Evolutionary conservation across 1,140 invertebrate genomes (phyloP), one percentile per base, ranked within the genome.

Genomic region (Sipha flava): DNA sequence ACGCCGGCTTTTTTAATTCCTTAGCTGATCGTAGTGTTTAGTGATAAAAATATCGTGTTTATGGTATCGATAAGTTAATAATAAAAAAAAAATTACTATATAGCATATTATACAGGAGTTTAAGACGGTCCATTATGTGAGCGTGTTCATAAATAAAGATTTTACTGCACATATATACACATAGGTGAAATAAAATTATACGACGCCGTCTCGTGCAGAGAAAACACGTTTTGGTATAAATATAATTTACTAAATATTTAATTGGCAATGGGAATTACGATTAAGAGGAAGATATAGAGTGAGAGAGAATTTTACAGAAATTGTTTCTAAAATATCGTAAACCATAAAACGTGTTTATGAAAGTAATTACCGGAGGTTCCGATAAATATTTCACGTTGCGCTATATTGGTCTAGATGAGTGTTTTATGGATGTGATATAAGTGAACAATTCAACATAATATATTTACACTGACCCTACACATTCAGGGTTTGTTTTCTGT

Each of bases 231-330:
- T 47, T 23, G 6, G 7, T 29, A n/a, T 29, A 70, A 29, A 70
- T 29, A 47, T 70, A 70, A 70, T 70, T 47, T 47, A 47, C 23
- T n/a, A 47, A 70, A 47, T 29, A 47, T 70, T 70, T 70, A 70
- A 70, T 47, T 47, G 66, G 66, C 66, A 29, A 47, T 18, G 23
- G 29, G 29, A 45, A 47, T 68, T 45, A 70, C 10, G 26, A 29
- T 47, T 47, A 0, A 29, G 18, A 18, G 12, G 37, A 6, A 40
- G 37, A 40, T 6, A 40, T 6, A 40, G 10, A 40, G 10, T 40
- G 10, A 47, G 21, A 1, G 14, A 57, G 29, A 59, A 52, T 5
- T 34, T 64, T 21, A 18, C 29, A 14, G 9, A 62, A 34, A 9
- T 7, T 62, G 34, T 64, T 64, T 21, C n/a, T 37, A 34, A 64